Conservation (phyloP, 1,140 invertebrate genomes). For the Oppia nitens region DNA sequence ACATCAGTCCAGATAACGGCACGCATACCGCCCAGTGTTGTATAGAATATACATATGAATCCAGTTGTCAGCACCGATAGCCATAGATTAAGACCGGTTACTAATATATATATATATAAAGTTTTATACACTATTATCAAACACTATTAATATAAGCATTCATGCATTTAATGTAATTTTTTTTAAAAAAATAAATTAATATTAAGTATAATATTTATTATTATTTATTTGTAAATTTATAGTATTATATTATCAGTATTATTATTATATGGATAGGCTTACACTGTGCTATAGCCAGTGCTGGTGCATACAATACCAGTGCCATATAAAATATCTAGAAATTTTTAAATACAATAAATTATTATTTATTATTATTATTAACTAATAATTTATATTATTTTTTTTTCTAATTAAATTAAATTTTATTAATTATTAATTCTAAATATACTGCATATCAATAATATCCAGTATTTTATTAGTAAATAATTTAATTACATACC, state of each 20-base stretch:
- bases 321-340: slow-evolving; percentile 79
- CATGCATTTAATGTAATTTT: too few relatives aligned
- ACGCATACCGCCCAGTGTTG: slow-evolving; percentile 63
- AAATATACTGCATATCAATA: not conserved
- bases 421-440: not conserved
- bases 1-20: slow-evolving; percentile 84
- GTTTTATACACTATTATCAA: too few relatives aligned
- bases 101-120: too few relatives aligned
- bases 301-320: slow-evolving; percentile 77
- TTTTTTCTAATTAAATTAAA: not conserved
- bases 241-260: too few relatives aligned
- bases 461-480: not conserved
- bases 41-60: slow-evolving; percentile 33
- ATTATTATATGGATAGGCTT: too few relatives aligned
- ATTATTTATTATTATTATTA: not conserved
- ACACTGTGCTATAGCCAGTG: slow-evolving; percentile 44
- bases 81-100: not conserved
- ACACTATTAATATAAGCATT: too few relatives aligned
- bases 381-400: not conserved
- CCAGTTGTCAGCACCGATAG: slow-evolving; percentile 28
- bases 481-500: too few relatives aligned
- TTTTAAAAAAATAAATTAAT: too few relatives aligned
- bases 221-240: too few relatives aligned
- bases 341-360: slow-evolving; percentile 41
- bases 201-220: too few relatives aligned